Percentiles rank a stretch among this genome's conserved stretches.
Conservation (phyloP, 1,140 invertebrate genomes). For the Aphis gossypii region DNA sequence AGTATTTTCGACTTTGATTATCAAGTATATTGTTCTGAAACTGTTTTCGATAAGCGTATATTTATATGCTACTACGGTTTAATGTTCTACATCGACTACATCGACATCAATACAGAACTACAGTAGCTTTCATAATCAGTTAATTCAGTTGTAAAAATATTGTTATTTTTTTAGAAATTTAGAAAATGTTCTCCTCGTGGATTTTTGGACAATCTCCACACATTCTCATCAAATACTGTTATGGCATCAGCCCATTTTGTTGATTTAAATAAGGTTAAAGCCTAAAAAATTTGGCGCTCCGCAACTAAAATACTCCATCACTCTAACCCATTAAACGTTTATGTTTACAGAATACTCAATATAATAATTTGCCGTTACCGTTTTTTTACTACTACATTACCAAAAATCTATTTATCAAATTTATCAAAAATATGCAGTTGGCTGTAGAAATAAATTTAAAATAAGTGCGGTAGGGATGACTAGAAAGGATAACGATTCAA, state of each 20-base stretch:
- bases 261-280: no score
- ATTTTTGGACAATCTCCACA: neutral
- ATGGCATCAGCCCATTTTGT: no score
- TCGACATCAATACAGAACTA: neutral
- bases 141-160: neutral
- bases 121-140: neutral
- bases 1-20: neutral
- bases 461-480: neutral
- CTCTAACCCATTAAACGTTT: neutral
- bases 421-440: neutral
- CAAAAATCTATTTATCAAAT: no score
- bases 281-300: no score
- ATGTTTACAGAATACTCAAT: neutral
- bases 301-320: no score
- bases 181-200: neutral
- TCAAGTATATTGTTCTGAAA: neutral
- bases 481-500: neutral
- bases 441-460: neutral
- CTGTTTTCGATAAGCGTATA: neutral
- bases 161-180: neutral
- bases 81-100: neutral
- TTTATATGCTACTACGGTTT: neutral
- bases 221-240: no score
- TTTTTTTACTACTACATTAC: neutral
- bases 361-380: neutral